Percentiles rank a stretch among this genome's conserved stretches.
phyloP scores from a whole-genome alignment of 2,888 invertebrate genomes.

The Nomada flava region DNA sequence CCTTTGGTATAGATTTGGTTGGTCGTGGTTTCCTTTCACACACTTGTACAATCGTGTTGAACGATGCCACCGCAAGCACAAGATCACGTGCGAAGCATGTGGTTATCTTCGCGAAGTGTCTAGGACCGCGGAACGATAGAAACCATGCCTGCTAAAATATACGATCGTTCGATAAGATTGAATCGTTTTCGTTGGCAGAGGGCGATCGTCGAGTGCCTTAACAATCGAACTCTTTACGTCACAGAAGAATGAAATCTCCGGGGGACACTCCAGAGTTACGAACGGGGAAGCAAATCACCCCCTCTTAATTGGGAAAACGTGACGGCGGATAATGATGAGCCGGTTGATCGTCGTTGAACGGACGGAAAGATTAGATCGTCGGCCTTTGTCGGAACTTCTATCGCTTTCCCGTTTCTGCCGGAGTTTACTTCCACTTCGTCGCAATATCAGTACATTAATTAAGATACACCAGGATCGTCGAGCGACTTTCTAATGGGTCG shows the following conservation, averaged over 20 bases:
- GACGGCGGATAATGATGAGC: slow-evolving; percentile 68
- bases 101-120: slow-evolving; percentile 30
- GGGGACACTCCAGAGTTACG: slow-evolving; percentile 42
- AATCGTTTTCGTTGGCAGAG: background rate
- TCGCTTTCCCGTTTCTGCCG: background rate
- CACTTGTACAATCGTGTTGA: slow-evolving; percentile 22
- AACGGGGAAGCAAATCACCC: slow-evolving; percentile 54
- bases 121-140: background rate
- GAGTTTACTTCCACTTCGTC: too few relatives aligned
- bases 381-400: background rate
- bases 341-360: slow-evolving; percentile 39
- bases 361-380: slow-evolving; percentile 1
- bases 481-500: background rate
- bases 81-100: slow-evolving; percentile 28
- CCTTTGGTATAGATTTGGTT: slow-evolving; percentile 44
- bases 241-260: slow-evolving; percentile 19
- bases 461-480: background rate
- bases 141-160: background rate
- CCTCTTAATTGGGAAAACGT: slow-evolving; percentile 70
- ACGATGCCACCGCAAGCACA: slow-evolving; percentile 45
- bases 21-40: slow-evolving; percentile 30
- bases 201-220: slow-evolving; percentile 10
- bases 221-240: slow-evolving; percentile 38
- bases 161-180: background rate
- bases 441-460: slow-evolving; percentile 4